Conservation (phyloP, 2,797 vertebrate species). For the Tachyglossus aculeatus region DNA sequence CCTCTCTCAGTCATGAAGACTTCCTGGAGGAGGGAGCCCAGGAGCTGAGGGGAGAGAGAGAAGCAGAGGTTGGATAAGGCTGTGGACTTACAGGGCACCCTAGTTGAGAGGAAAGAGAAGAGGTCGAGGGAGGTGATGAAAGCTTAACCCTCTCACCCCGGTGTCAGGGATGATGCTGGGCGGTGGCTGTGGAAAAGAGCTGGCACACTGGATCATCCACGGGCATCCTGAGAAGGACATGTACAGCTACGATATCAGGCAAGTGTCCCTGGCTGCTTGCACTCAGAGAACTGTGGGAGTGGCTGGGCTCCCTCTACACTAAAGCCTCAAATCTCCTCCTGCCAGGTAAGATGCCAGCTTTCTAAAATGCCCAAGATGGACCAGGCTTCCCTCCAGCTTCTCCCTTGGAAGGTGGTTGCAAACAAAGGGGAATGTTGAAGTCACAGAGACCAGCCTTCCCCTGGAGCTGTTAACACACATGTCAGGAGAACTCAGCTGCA, state of each 20-base stretch:
- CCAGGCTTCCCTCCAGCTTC: too few relatives aligned
- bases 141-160: fast-evolving
- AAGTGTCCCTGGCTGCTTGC: fast-evolving
- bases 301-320: too few relatives aligned
- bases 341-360: too few relatives aligned
- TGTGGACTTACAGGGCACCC: neutral
- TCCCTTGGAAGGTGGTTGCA: too few relatives aligned
- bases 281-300: fast-evolving
- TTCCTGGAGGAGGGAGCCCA: neutral
- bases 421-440: too few relatives aligned
- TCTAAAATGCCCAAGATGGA: too few relatives aligned
- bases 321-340: too few relatives aligned
- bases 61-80: neutral
- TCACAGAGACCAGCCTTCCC: too few relatives aligned
- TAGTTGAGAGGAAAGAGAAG: fast-evolving
- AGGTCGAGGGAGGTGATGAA: neutral
- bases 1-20: neutral
- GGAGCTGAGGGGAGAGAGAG: neutral
- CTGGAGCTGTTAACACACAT: too few relatives aligned
- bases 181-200: constrained; percentile 92
- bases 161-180: constrained; percentile 97
- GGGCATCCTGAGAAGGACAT: constrained; percentile 95
- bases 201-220: constrained; percentile 92
- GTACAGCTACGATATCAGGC: constrained; percentile 96
- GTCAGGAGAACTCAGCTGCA: too few relatives aligned